A percentile compares a stretch with the other conserved stretches of the same genome.
Conservation (phyloP, 2,113 vertebrate genomes). For the Aramus guarauna region DNA sequence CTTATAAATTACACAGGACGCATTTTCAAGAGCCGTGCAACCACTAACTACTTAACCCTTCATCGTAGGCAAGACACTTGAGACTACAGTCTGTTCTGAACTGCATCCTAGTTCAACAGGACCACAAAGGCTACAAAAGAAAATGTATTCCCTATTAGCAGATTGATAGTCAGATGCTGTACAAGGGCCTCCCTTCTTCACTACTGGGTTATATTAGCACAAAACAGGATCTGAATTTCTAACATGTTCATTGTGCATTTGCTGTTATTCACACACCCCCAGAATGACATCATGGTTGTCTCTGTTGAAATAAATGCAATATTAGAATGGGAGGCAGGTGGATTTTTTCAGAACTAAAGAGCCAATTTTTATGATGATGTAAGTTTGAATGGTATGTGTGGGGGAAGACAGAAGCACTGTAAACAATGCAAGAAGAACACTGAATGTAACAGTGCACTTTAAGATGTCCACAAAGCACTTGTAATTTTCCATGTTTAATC, state of each 20-base stretch:
- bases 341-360: conserved; percentile 46
- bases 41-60: conserved; percentile 18
- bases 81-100: neutral
- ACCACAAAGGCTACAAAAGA: neutral
- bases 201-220: neutral
- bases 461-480: neutral
- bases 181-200: conserved; percentile 4
- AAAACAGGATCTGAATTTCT: neutral
- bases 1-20: conserved; percentile 16
- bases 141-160: neutral
- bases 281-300: neutral
- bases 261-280: conserved; percentile 22
- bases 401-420: neutral
- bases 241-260: neutral
- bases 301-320: neutral
- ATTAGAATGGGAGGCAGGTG: neutral
- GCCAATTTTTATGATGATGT: neutral
- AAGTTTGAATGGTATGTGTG: neutral
- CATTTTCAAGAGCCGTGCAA: neutral
- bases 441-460: neutral
- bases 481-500: neutral
- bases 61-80: neutral
- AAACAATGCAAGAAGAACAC: neutral
- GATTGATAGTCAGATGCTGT: neutral
- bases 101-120: neutral